These are phyloP conservation scores for Muscina levida DNA, from an alignment of 2,888 invertebrate species.

Conservation along the genomic window DNA sequence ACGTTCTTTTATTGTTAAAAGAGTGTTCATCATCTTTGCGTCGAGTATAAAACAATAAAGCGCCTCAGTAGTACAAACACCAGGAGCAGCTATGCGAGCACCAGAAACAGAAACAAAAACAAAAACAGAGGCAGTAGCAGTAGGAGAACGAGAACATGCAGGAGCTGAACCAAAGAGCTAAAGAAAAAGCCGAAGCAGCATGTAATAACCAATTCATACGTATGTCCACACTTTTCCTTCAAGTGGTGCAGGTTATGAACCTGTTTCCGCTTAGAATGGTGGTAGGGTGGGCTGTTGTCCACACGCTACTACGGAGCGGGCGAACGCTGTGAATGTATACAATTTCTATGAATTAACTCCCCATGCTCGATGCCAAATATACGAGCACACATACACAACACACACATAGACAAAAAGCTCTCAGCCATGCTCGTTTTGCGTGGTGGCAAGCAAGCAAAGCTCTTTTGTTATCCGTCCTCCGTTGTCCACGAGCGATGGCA, in stretches of 20 bases:
- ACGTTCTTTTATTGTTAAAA: background rate
- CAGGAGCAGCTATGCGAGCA: background rate
- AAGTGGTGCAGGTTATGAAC: conserved; percentile 77
- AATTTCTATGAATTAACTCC: conserved; percentile 43
- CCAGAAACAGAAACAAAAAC: too few relatives aligned
- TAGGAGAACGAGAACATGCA: background rate
- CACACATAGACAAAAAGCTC: conserved; percentile 22
- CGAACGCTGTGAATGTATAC: conserved; percentile 48
- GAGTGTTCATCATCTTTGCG: conserved; percentile 4
- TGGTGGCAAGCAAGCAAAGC: conserved; percentile 53
- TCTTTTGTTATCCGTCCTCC: conserved; percentile 70
- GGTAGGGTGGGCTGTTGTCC: conserved; percentile 55
- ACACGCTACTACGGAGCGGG: conserved; percentile 65
- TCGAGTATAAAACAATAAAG: conserved; percentile 16
- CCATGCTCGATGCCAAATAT: conserved; percentile 16
- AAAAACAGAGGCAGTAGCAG: background rate
- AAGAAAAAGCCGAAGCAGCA: conserved; percentile 1
- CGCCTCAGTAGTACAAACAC: background rate
- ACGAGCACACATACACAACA: background rate
- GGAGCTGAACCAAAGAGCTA: background rate
- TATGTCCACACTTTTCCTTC: conserved; percentile 63
- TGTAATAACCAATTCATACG: conserved; percentile 32
- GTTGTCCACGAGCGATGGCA: conserved; percentile 59
- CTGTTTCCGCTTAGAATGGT: conserved; percentile 68
- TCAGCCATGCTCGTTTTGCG: background rate